phyloP scores from a whole-genome alignment of 2,113 vertebrate genomes.

The Calidris pugnax region DNA sequence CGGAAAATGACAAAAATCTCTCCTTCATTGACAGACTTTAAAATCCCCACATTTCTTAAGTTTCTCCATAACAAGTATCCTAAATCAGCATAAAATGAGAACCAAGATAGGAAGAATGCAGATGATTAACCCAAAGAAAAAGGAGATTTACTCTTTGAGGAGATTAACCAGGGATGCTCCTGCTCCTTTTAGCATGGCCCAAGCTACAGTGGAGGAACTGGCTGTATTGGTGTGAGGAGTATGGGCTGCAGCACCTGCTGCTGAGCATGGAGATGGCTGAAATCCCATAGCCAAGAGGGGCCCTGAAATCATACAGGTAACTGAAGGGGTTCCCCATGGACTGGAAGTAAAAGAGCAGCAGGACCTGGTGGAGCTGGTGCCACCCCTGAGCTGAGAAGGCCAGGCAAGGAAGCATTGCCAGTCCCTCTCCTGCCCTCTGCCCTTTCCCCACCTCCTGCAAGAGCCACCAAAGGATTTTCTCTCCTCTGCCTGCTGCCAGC shows the following conservation, averaged over 20 bases:
- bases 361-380: not conserved
- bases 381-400: accelerated
- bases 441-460: not conserved
- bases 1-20: not conserved
- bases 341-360: accelerated
- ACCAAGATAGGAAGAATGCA: not conserved
- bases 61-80: not conserved
- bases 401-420: not conserved
- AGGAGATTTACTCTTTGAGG: not conserved
- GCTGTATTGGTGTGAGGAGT: accelerated
- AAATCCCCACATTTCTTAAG: not conserved
- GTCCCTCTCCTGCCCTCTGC: not conserved
- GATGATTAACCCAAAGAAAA: not conserved
- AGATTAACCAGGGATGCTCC: not conserved
- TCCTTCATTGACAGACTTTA: not conserved
- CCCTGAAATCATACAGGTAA: not conserved
- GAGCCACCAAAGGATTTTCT: not conserved
- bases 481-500: not conserved
- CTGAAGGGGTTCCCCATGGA: accelerated
- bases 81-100: not conserved
- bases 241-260: too few relatives aligned
- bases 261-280: too few relatives aligned
- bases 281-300: not conserved
- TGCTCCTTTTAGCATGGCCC: not conserved
- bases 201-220: not conserved